Evolutionary conservation across 2,113 vertebrate genomes (phyloP).

Genomic region (Hydrochoerus hydrochaeris): DNA sequence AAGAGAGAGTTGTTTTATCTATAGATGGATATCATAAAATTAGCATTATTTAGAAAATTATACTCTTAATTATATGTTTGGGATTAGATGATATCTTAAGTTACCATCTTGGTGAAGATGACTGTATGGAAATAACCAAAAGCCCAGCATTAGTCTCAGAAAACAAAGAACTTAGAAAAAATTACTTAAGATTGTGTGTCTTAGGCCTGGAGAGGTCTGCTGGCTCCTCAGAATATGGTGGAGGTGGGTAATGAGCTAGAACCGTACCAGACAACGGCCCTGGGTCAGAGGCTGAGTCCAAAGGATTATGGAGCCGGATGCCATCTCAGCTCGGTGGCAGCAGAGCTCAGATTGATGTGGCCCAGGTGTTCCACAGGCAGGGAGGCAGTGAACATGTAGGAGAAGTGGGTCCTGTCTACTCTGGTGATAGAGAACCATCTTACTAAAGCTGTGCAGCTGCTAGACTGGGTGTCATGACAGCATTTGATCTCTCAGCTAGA

Average conservation of each 20-base stretch:
- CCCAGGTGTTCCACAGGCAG: not conserved
- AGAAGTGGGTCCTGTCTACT: not conserved
- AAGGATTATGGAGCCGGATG: not conserved
- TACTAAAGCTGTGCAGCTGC: not conserved
- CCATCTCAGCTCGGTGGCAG: not conserved
- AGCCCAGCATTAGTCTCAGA: slow-evolving; percentile 4
- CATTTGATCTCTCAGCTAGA: not conserved
- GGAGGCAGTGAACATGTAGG: not conserved
- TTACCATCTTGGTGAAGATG: slow-evolving; percentile 31
- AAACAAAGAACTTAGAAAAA: slow-evolving; percentile 19
- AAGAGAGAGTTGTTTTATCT: slow-evolving; percentile 41
- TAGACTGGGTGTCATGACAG: not conserved
- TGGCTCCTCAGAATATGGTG: not conserved
- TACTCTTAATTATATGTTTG: not conserved
- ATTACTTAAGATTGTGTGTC: not conserved
- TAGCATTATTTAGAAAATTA: slow-evolving; percentile 14
- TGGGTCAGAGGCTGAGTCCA: not conserved
- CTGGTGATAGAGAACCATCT: not conserved
- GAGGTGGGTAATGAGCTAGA: not conserved
- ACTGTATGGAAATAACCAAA: slow-evolving; percentile 47
- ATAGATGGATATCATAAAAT: slow-evolving; percentile 45
- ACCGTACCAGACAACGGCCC: not conserved
- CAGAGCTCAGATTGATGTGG: not conserved
- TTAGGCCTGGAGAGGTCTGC: not conserved
- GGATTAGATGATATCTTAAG: not conserved